Base-by-base conservation (phyloP, 2,888 invertebrate species). In the Ochropleura leucogaster region DNA sequence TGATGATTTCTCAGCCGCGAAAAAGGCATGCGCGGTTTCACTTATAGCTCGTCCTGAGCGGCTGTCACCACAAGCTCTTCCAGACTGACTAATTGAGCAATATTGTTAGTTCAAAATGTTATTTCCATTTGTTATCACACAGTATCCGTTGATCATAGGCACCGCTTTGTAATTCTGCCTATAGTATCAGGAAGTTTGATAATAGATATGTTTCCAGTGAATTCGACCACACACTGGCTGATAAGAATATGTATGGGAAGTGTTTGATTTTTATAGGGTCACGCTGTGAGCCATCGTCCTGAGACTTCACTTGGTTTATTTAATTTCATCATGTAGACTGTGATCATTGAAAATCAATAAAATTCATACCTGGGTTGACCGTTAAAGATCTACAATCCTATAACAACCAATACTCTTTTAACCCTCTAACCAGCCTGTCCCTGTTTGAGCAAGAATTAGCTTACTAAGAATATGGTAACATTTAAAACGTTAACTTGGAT, bases 71-170 rank as follows among this genome's bases (percentile, higher is more conserved):
- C 30, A 3, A 30, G 30, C 30, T 30, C 57, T 30, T 20, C 70
- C 69, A 60, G 49, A 65, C 57, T 65, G 46, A 72, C 73, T 74
- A 79, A 78, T 74, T 74, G 69, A 82, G 66, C 70, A 74, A 74
- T 74, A 72, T 67, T 74, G 71, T 82, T 62, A 79, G 69, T 69
- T 79, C 72, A 72, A 70, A 74, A 78, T 68, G 79, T 65, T 82
- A 82, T 74, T 72, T 60, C 69, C 62, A 64, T 6, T 67, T 53
- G 57, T 70, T 82, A 82, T 82, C 82, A 70, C 10, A 42, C 55
- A 55, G 53, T 72, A 51, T 82, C 82, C 82, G 83, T 63, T 79
- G 68, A 75, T 82, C 79, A 83, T 59, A 82, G 72, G 44, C 62
- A 70, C 79, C 82, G 79, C 83, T 62, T 79, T 68, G 67, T 72